Conservation (phyloP, 1,140 invertebrate species). For the Cherax destructor region DNA sequence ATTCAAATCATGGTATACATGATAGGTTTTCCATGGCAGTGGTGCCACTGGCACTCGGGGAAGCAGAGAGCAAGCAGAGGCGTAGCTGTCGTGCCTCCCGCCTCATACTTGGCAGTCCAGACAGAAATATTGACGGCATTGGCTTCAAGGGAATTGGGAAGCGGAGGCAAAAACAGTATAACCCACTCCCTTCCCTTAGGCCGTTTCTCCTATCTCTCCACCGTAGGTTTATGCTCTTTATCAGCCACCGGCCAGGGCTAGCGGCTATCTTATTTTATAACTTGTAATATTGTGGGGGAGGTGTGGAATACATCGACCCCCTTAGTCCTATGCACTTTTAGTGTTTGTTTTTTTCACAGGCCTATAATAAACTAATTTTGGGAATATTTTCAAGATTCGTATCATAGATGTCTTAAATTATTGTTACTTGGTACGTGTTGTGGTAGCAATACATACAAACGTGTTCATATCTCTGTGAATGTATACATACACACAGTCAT, state of each 20-base stretch:
- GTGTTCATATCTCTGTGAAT: too few species aligned
- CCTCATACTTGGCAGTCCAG: not conserved
- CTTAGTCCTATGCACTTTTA: not conserved
- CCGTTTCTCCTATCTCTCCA: not conserved
- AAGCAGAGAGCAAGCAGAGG: conserved; percentile 31
- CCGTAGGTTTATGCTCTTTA: not conserved
- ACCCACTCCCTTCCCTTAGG: not conserved
- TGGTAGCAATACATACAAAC: too few species aligned
- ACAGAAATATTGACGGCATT: conserved; percentile 31
- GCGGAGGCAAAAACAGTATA: not conserved
- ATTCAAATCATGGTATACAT: conserved; percentile 42
- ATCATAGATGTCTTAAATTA: too few species aligned
- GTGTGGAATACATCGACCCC: not conserved
- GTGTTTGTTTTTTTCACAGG: too few species aligned
- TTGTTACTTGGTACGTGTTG: too few species aligned
- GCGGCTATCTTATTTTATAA: not conserved
- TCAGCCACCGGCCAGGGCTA: not conserved
- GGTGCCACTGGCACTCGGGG: conserved; percentile 3
- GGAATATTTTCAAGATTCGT: too few species aligned
- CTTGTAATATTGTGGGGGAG: not conserved
- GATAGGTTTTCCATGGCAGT: not conserved
- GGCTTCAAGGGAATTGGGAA: conserved; percentile 13
- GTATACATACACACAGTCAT: too few species aligned
- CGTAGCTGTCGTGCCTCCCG: not conserved
- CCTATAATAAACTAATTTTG: too few species aligned